phyloP scores from a whole-genome alignment of 2,113 vertebrate species.

The Engraulis encrasicolus region DNA sequence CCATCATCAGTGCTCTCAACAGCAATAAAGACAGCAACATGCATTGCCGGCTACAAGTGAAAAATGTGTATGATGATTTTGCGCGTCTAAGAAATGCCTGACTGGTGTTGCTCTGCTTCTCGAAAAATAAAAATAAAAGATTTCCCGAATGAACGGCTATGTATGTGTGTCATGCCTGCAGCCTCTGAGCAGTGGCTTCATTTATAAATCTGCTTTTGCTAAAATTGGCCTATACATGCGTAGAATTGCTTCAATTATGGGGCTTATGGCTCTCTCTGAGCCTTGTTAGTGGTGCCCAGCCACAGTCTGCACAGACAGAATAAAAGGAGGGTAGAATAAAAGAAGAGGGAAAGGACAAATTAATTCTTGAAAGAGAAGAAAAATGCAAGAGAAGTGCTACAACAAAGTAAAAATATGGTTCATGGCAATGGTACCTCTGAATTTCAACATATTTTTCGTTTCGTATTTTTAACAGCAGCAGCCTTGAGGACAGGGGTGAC shows the following conservation, averaged over 20 bases:
- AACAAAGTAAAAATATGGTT: not conserved
- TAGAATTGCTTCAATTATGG: not conserved
- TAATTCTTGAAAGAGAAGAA: not conserved
- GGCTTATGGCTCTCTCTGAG: not conserved
- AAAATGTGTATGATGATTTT: not conserved
- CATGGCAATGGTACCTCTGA: no score
- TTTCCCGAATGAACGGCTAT: not conserved
- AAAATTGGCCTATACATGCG: not conserved
- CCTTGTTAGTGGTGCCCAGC: not conserved
- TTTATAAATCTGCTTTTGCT: not conserved
- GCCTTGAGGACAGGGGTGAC: not conserved
- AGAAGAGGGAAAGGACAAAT: not conserved
- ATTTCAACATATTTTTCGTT: no score
- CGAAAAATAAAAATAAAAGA: slow-evolving; percentile 18
- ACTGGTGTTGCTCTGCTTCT: not conserved
- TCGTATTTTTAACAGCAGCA: no score
- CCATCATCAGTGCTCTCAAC: no score
- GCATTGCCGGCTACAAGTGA: not conserved
- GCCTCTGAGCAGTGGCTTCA: not conserved
- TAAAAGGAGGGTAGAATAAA: not conserved
- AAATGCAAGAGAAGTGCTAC: not conserved
- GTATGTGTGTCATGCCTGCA: slow-evolving; percentile 6
- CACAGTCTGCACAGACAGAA: not conserved
- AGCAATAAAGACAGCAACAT: not conserved
- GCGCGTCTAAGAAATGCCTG: no score